Evolutionary conservation across 1,140 invertebrate species (phyloP), one percentile per base, ranked within the genome.

Genomic region (Venturia canescens): DNA sequence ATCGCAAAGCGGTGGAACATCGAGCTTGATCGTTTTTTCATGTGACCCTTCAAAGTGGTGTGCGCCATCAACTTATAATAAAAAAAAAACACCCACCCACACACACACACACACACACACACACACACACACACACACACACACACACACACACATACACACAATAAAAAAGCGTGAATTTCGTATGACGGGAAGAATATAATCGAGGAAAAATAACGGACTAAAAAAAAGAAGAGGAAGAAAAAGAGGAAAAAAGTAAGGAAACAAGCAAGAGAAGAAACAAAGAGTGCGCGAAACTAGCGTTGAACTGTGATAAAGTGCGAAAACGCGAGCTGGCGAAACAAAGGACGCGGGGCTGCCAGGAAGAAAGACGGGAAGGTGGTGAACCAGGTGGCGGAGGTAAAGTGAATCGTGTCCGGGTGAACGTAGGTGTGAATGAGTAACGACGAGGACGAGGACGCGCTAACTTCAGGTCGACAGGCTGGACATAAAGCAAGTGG

Each of bases 401-500:
- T 60, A 77, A 77, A 63, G 75, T 63, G 75, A 18, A 66, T 16
- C 57, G 50, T 66, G 70, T 81, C 53, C 21, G 80, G 31, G 26
- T 69, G 66, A 48, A 79, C 70, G 77, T 31, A 48, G 72, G 69
- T 80, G 69, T 80, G 75, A 69, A 67, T 44, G 57, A 67, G 69
- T 38, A 80, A 48, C 29, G 69, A 82, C 70, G 69, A 71, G 18
- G 53, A 38, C 18, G 50, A 77, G 23, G 29, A 44, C 60, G 26
- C 34, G 26, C 31, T 9, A 63, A 44, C 50, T 57, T 72, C 26
- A 50, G 50, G 63, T 76, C 31, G 15, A 66, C 27, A 44, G 38
- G 34, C 71, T 48, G 23, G 50, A n/a, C 31, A 72, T 72, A 80
- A 29, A 80, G 78, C 88, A 84, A 84, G 86, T 85, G 84, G 84